phyloP scores from a whole-genome alignment of 2,888 invertebrate genomes.

The Tiliacea aurago region DNA sequence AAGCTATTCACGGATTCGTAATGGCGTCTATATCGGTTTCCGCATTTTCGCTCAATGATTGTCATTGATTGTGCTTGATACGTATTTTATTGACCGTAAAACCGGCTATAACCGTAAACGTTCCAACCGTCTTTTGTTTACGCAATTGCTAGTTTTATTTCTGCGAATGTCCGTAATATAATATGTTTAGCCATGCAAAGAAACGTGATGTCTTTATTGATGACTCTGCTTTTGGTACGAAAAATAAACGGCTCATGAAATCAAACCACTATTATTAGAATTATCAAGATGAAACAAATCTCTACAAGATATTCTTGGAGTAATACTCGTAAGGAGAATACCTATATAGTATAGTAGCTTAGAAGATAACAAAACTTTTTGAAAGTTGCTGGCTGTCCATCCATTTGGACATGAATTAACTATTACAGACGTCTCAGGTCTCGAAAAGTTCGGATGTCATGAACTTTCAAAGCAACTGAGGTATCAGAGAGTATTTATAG shows the following conservation, averaged over 20 bases:
- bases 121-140: conserved; percentile 69
- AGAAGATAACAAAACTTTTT: conserved; percentile 17
- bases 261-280: conserved; percentile 18
- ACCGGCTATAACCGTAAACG: conserved; percentile 69
- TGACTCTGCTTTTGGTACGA: conserved; percentile 42
- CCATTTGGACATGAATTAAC: conserved; percentile 38
- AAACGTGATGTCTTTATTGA: conserved; percentile 61
- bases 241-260: conserved; percentile 46
- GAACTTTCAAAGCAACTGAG: conserved; percentile 28
- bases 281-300: conserved; percentile 1
- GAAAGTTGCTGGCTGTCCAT: conserved; percentile 15
- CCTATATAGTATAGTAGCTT: neutral
- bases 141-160: conserved; percentile 70
- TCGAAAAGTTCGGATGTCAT: conserved; percentile 27
- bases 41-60: conserved; percentile 72
- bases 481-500: neutral
- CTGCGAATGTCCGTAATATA: conserved; percentile 63
- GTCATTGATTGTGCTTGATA: conserved; percentile 76
- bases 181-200: conserved; percentile 56
- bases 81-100: conserved; percentile 74
- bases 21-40: conserved; percentile 64
- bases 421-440: conserved; percentile 19
- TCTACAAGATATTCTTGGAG: conserved; percentile 2
- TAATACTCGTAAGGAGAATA: conserved; percentile 3
- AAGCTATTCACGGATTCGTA: conserved; percentile 62